These are phyloP conservation scores for Coronaproctus castanopsis DNA, from an alignment of 2,888 invertebrate species.

Conservation along the genomic window DNA sequence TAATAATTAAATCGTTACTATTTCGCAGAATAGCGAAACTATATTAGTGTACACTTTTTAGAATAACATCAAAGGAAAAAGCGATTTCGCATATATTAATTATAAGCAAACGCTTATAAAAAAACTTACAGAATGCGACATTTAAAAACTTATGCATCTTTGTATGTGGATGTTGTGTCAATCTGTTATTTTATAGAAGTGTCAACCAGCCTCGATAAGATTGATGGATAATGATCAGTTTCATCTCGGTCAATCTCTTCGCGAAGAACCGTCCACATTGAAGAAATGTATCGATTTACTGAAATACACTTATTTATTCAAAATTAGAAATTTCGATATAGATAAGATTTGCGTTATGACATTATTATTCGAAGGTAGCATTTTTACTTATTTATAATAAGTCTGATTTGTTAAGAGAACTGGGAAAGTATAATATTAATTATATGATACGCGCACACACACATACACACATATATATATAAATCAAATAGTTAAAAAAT, in stretches of 20 bases:
- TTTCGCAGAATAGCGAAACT: too few species aligned
- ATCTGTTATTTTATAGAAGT: slow-evolving; percentile 36
- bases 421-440: too few species aligned
- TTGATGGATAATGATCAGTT: slow-evolving; percentile 98
- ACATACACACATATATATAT: background rate
- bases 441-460: background rate
- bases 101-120: too few species aligned
- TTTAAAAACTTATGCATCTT: too few species aligned
- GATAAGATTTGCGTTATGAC: slow-evolving; percentile 62
- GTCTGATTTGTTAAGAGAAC: too few species aligned
- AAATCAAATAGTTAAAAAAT: too few species aligned
- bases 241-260: slow-evolving; percentile 65
- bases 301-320: slow-evolving; percentile 71
- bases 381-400: background rate
- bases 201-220: slow-evolving; percentile 87
- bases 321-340: slow-evolving; percentile 71
- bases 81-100: too few species aligned
- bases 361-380: slow-evolving; percentile 64
- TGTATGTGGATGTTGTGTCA: too few species aligned
- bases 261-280: slow-evolving; percentile 38
- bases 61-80: too few species aligned
- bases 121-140: too few species aligned
- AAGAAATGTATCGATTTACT: slow-evolving; percentile 51
- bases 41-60: too few species aligned
- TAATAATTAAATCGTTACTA: too few species aligned